Evolutionary conservation across 2,113 vertebrate species (phyloP).

Genomic region (Fregetta grallaria): DNA sequence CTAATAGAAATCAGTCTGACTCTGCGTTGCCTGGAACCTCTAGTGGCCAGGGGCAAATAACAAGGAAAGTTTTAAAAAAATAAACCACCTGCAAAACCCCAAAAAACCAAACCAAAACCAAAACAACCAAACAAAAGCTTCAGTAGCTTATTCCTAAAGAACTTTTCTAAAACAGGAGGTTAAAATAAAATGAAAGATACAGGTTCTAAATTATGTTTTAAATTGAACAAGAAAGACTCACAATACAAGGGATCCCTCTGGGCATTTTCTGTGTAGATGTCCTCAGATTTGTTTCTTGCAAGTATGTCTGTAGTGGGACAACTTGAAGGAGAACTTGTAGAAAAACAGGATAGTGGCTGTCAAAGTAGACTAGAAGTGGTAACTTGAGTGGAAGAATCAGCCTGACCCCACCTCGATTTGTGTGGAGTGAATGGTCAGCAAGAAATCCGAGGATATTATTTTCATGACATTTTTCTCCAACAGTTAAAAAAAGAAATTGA

Average conservation of each 20-base stretch:
- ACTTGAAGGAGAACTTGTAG: not conserved
- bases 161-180: not conserved
- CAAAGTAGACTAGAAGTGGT: not conserved
- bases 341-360: not conserved
- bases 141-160: not conserved
- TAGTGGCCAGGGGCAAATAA: not conserved
- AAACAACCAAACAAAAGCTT: not conserved
- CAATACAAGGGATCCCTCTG: rapidly evolving
- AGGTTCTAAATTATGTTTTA: not conserved
- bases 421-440: not conserved
- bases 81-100: too few relatives aligned
- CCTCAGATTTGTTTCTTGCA: not conserved
- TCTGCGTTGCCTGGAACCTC: not conserved
- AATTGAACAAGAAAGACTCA: not conserved
- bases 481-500: not conserved
- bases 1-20: not conserved
- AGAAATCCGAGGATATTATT: not conserved
- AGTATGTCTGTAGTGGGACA: not conserved
- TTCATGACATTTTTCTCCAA: not conserved
- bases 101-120: too few relatives aligned
- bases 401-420: too few relatives aligned
- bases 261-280: not conserved
- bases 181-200: not conserved
- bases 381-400: not conserved
- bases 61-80: not conserved